Evolutionary conservation across 2,888 invertebrate genomes (phyloP), one percentile per base, ranked within the genome.

Genomic region (Leistus spinibarbis): DNA sequence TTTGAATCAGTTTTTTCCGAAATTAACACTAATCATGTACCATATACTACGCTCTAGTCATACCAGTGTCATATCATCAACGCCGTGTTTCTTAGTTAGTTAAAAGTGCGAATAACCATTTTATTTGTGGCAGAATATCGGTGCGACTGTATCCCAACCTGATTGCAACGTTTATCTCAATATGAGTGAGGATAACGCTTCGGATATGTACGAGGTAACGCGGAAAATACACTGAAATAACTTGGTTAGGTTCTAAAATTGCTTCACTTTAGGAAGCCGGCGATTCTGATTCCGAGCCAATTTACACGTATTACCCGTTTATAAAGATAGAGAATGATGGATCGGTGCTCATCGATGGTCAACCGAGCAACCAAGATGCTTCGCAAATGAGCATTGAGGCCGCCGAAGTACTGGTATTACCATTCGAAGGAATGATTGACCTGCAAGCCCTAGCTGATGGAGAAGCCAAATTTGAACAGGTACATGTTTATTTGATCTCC

Each of bases 251-350:
- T 10, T 27, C 13, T 5, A 17, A 40, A 17, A 64, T 64, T 27
- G 27, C 9, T 0, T 66, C 19, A n/a, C 40, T 13, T 53, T 54
- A 73, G 73, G 73, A 73, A 67, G 22, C 57, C 17, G 66, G 73
- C 53, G 73, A 73, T 53, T 73, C 73, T 1, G 73, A 73, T 67
- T 60, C 67, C 16, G 73, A 73, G 22, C 40, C 40, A 9, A 60
- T 73, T 16, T 73, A 63, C 23, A 72, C 72, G 17, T 75, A 75
- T 69, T 69, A 69, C 13, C 75, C 75, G 0, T 75, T 75, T 69
- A 75, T 75, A 27, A 75, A 75, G 27, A 75, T 75, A 63, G 75
- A 75, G 69, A 68, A 75, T 16, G 75, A 75, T 69, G 75, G 75
- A 54, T 75, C 75, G 9, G 69, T 75, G 2, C 63, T 69, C 24